phyloP scores from a whole-genome alignment of 2,888 invertebrate species.

The Taphrorychus bicolor region DNA sequence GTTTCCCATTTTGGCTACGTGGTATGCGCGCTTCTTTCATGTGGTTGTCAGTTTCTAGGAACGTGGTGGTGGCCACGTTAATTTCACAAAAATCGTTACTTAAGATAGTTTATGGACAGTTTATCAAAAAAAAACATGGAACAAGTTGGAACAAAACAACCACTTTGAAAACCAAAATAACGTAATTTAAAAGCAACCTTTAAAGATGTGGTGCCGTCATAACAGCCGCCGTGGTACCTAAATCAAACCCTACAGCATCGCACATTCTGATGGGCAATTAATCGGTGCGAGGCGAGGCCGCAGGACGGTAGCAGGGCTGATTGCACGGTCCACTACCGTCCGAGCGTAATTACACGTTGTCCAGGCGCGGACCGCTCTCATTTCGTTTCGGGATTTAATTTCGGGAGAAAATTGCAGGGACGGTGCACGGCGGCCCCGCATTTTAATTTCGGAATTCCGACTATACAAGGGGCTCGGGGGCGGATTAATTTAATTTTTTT shows the following conservation, averaged over 20 bases:
- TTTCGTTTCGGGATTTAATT: constrained; percentile 43
- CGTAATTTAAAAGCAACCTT: background rate
- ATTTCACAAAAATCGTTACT: too few relatives aligned
- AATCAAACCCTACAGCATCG: constrained; percentile 24
- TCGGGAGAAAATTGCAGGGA: constrained; percentile 32
- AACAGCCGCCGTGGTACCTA: constrained; percentile 16
- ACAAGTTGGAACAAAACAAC: too few relatives aligned
- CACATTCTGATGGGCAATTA: constrained; percentile 37
- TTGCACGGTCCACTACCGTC: constrained; percentile 54
- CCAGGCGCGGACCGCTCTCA: constrained; percentile 35
- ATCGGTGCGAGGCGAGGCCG: constrained; percentile 35
- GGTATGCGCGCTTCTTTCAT: too few relatives aligned
- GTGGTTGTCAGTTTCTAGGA: too few relatives aligned
- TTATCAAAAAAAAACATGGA: too few relatives aligned
- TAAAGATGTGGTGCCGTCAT: background rate
- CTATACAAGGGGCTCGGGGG: constrained; percentile 13
- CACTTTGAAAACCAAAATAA: too few relatives aligned
- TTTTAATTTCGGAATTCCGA: constrained; percentile 22
- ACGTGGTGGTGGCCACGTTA: too few relatives aligned
- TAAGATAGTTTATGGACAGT: too few relatives aligned
- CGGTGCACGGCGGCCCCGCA: constrained; percentile 30
- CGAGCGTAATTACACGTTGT: constrained; percentile 43
- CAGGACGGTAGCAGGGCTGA: constrained; percentile 43
- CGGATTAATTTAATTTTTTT: background rate
- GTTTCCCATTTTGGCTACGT: too few relatives aligned